phyloP scores from a whole-genome alignment of 1,140 invertebrate genomes.

The Tetragnatha versicolor region DNA sequence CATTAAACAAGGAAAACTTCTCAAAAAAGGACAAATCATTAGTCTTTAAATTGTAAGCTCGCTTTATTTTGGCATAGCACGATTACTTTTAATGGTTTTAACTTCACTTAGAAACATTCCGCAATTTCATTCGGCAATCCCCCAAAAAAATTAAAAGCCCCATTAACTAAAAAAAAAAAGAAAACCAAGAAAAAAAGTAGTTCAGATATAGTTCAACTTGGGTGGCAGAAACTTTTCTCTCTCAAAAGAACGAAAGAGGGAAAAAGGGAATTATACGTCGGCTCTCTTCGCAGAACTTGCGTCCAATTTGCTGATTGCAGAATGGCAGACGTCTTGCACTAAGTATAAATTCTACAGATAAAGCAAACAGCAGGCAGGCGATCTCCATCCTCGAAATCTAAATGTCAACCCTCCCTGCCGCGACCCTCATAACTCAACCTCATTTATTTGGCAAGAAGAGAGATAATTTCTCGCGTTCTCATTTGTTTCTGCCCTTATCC shows the following conservation, averaged over 20 bases:
- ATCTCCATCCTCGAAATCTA: too few relatives aligned
- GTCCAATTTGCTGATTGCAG: slow-evolving; percentile 47
- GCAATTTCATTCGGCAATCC: too few relatives aligned
- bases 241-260: slow-evolving; percentile 1
- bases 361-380: slow-evolving; percentile 18
- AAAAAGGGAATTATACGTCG: background rate
- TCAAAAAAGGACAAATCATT: too few relatives aligned
- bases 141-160: too few relatives aligned
- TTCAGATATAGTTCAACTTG: slow-evolving; percentile 24
- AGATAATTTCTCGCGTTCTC: too few relatives aligned
- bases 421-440: too few relatives aligned
- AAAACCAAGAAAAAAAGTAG: background rate
- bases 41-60: too few relatives aligned
- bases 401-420: too few relatives aligned
- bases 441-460: too few relatives aligned
- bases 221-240: slow-evolving; percentile 13
- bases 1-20: too few relatives aligned
- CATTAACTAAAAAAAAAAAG: background rate
- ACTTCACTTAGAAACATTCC: background rate
- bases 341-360: slow-evolving; percentile 23
- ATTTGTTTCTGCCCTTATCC: too few relatives aligned
- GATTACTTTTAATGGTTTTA: background rate
- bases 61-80: too few relatives aligned
- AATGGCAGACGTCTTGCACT: slow-evolving; percentile 24
- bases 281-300: slow-evolving; percentile 1